These are phyloP conservation scores for Hapalemur alaotrensis DNA, from an alignment of 2,797 vertebrate species.

Conservation along the genomic window DNA sequence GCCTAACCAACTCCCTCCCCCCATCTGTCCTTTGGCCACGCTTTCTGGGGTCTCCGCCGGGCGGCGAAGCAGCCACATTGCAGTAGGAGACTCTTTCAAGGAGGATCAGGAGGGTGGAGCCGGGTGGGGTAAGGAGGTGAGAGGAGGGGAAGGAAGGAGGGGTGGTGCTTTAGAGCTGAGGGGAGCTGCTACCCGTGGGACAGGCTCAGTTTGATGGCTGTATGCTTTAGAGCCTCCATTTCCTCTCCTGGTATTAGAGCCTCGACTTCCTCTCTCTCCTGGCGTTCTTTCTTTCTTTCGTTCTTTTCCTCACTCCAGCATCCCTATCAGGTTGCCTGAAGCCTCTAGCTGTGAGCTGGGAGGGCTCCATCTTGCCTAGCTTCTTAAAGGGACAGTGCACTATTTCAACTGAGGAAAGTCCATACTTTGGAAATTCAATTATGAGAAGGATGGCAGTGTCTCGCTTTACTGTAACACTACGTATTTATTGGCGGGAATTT, in stretches of 20 bases:
- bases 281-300: slow-evolving; percentile 46
- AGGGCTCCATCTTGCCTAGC: slow-evolving; percentile 70
- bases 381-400: slow-evolving; percentile 75
- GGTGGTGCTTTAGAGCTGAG: slow-evolving; percentile 34
- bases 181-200: background rate
- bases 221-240: background rate
- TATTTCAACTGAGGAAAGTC: slow-evolving; percentile 15
- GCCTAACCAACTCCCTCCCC: background rate
- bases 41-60: slow-evolving; percentile 10
- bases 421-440: slow-evolving; percentile 48
- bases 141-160: slow-evolving; percentile 41
- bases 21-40: background rate
- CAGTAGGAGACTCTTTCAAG: slow-evolving; percentile 20
- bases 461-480: background rate
- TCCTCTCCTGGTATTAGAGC: background rate
- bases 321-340: slow-evolving; percentile 12
- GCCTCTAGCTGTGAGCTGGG: slow-evolving; percentile 22
- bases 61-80: slow-evolving; percentile 1
- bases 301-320: slow-evolving; percentile 50
- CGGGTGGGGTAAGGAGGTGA: background rate
- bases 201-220: background rate
- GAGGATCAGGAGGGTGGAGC: slow-evolving; percentile 36
- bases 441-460: background rate
- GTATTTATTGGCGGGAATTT: background rate
- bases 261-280: slow-evolving; percentile 52